A percentile compares a stretch with the other conserved stretches of the same genome.
phyloP scores from a whole-genome alignment of 2,888 invertebrate species.

The Andrena hattorfiana region DNA sequence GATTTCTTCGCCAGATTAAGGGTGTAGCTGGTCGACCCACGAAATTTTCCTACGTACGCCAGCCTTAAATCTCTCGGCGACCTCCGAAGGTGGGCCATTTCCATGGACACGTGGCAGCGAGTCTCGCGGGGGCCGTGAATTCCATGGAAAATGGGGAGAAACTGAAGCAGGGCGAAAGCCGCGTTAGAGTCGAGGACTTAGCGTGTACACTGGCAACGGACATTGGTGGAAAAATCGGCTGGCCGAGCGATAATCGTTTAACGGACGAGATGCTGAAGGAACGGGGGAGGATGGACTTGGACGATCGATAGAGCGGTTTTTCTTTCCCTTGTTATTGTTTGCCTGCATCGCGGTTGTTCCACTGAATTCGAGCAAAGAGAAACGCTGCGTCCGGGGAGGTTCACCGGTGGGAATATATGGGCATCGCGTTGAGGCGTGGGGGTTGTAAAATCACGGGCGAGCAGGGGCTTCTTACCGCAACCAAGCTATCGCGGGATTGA shows the following conservation, averaged over 20 bases:
- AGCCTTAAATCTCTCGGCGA: slow-evolving; percentile 57
- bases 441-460: slow-evolving; percentile 17
- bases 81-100: slow-evolving; percentile 59
- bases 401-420: neutral
- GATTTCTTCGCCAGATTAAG: slow-evolving; percentile 64
- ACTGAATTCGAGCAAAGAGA: neutral
- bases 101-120: slow-evolving; percentile 54
- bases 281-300: no score
- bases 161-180: neutral
- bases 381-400: neutral
- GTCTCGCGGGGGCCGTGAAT: slow-evolving; percentile 71
- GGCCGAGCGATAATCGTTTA: no score
- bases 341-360: no score
- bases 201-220: no score
- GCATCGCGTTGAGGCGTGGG: neutral
- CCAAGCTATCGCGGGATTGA: slow-evolving; percentile 24
- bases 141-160: slow-evolving; percentile 30
- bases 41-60: slow-evolving; percentile 23
- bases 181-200: neutral
- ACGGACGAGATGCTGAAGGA: no score
- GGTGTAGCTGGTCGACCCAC: slow-evolving; percentile 34
- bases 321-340: no score
- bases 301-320: no score
- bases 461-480: slow-evolving; percentile 19
- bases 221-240: no score